A percentile compares a stretch with the other conserved stretches of the same genome.
Evolutionary conservation across 2,888 invertebrate species (phyloP).

Genomic region (Brachyptera putata): DNA sequence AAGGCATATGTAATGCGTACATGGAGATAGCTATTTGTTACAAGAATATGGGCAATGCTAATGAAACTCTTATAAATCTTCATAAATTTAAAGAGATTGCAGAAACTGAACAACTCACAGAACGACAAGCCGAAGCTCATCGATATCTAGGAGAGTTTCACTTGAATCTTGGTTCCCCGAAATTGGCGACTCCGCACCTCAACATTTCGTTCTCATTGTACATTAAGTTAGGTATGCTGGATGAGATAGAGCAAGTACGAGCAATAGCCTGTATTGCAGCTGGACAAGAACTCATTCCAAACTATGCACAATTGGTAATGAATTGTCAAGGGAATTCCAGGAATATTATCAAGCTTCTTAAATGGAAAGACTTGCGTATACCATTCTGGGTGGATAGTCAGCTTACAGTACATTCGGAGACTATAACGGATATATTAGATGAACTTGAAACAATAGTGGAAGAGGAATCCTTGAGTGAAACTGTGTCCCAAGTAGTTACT

Average conservation of each 20-base stretch:
- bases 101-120: conserved; percentile 37
- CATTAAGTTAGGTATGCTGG: conserved; percentile 35
- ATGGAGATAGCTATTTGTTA: conserved; percentile 14
- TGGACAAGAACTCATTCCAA: conserved; percentile 30
- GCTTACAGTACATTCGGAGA: no score
- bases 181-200: conserved; percentile 40
- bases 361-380: conserved; percentile 13
- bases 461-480: no score
- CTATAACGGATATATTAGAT: no score
- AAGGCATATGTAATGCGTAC: conserved; percentile 1
- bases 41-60: background rate
- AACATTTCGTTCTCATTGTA: conserved; percentile 41
- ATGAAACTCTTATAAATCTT: conserved; percentile 33
- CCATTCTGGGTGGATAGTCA: conserved; percentile 11
- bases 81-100: conserved; percentile 37
- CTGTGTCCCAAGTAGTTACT: no score
- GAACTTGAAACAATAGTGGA: no score
- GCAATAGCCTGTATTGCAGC: conserved; percentile 42
- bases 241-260: conserved; percentile 39
- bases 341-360: background rate
- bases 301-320: background rate
- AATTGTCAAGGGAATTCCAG: background rate
- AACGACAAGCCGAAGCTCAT: conserved; percentile 41
- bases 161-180: conserved; percentile 39
- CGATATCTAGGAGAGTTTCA: conserved; percentile 43